phyloP scores from a whole-genome alignment of 2,888 invertebrate genomes.

The Blera fallax region DNA sequence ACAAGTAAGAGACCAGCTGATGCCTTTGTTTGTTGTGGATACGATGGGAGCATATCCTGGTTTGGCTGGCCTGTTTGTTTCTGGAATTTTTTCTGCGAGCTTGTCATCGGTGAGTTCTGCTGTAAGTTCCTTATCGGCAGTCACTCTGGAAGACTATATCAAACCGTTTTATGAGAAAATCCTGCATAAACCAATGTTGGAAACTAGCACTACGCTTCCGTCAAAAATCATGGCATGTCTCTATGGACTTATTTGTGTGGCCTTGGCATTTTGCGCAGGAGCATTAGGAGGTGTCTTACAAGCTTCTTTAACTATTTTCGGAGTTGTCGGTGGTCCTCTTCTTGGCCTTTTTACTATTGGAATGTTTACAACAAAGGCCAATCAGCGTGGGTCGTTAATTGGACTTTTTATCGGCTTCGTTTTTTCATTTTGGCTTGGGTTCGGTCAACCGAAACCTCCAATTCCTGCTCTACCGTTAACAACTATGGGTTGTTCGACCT shows the following conservation, averaged over 20 bases:
- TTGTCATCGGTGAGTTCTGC: constrained; percentile 95
- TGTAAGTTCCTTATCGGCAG: constrained; percentile 94
- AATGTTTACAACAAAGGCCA: constrained; percentile 89
- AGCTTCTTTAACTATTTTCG: constrained; percentile 92
- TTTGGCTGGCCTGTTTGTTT: constrained; percentile 93
- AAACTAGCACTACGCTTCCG: constrained; percentile 83
- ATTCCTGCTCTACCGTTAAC: constrained; percentile 83
- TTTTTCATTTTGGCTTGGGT: constrained; percentile 91
- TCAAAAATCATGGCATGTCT: constrained; percentile 87
- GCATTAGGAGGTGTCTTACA: constrained; percentile 92
- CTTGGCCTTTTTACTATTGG: constrained; percentile 92
- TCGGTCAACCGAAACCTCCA: constrained; percentile 89
- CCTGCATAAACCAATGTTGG: constrained; percentile 81
- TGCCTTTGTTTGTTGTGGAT: constrained; percentile 91
- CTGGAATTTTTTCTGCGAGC: constrained; percentile 95
- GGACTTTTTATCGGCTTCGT: constrained; percentile 86
- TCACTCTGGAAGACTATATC: constrained; percentile 93
- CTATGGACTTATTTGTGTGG: constrained; percentile 90
- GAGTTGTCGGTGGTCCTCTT: constrained; percentile 92
- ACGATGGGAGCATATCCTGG: constrained; percentile 90
- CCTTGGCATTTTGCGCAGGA: constrained; percentile 91
- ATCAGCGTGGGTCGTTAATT: constrained; percentile 87
- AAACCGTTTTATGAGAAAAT: constrained; percentile 83
- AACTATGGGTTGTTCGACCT: constrained; percentile 83
- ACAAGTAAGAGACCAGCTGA: constrained; percentile 87